Conservation (phyloP, 1,140 invertebrate genomes). For the Cepaea nemoralis region DNA sequence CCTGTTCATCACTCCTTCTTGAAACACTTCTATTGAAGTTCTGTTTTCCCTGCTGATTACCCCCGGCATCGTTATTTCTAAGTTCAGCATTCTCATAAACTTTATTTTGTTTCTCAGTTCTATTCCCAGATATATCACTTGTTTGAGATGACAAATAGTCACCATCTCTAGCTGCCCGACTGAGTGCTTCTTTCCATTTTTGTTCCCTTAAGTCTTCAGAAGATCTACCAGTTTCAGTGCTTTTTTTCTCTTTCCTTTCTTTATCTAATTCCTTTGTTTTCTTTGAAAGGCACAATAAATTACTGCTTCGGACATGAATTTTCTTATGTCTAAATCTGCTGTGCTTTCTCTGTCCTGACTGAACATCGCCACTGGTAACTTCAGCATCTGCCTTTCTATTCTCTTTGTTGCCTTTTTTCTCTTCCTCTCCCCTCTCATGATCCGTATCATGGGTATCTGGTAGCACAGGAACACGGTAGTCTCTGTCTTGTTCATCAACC, state of each 20-base stretch:
- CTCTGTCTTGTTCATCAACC: neutral
- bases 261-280: neutral
- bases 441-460: neutral
- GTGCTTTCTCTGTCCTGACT: neutral
- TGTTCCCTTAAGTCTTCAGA: slow-evolving; percentile 1
- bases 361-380: neutral
- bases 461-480: neutral
- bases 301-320: neutral
- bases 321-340: neutral
- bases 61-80: neutral
- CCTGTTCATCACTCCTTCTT: neutral
- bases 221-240: neutral
- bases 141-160: neutral
- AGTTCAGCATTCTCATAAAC: neutral
- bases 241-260: slow-evolving; percentile 1
- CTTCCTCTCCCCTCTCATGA: neutral
- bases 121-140: neutral
- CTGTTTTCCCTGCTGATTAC: neutral
- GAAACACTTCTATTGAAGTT: neutral
- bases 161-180: neutral
- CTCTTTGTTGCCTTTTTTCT: neutral
- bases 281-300: neutral
- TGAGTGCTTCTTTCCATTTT: neutral
- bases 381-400: neutral
- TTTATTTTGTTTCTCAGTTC: neutral